Evolutionary conservation across 2,888 invertebrate species (phyloP).

Genomic region (Acheta domesticus): DNA sequence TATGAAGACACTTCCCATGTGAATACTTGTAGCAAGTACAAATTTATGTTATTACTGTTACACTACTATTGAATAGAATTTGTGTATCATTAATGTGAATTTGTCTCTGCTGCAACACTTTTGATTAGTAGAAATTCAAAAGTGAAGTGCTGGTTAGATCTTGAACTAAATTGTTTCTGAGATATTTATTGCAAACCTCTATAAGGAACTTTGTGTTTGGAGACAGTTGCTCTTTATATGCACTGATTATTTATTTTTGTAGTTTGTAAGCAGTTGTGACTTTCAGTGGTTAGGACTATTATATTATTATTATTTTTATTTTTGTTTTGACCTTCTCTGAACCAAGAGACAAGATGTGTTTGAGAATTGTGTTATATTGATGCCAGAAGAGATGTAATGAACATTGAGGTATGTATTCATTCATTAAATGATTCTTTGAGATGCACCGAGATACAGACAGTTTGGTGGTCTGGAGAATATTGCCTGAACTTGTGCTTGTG

Average conservation of each 20-base stretch:
- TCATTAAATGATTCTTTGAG: not conserved
- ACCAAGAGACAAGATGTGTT: not conserved
- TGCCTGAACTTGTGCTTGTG: not conserved
- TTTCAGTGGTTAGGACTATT: not conserved
- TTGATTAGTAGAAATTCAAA: not conserved
- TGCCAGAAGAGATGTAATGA: not conserved
- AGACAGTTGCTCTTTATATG: no score
- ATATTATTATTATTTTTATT: not conserved
- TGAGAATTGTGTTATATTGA: not conserved
- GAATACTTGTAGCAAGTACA: not conserved
- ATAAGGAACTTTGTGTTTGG: not conserved
- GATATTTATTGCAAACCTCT: constrained; percentile 18
- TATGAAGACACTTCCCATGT: not conserved
- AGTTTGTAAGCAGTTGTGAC: not conserved
- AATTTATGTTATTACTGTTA: not conserved
- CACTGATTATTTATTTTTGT: not conserved
- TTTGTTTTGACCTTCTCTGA: not conserved
- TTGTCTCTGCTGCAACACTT: not conserved
- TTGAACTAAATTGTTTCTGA: not conserved
- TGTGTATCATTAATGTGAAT: constrained; percentile 18
- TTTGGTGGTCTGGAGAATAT: not conserved
- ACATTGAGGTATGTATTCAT: no score
- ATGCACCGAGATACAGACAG: not conserved
- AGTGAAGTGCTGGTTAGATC: not conserved
- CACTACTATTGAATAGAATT: not conserved